A percentile compares a stretch with the other conserved stretches of the same genome.
These are phyloP conservation scores for Dicranocentrus wangi DNA, from an alignment of 2,888 invertebrate species.

Conservation along the genomic window DNA sequence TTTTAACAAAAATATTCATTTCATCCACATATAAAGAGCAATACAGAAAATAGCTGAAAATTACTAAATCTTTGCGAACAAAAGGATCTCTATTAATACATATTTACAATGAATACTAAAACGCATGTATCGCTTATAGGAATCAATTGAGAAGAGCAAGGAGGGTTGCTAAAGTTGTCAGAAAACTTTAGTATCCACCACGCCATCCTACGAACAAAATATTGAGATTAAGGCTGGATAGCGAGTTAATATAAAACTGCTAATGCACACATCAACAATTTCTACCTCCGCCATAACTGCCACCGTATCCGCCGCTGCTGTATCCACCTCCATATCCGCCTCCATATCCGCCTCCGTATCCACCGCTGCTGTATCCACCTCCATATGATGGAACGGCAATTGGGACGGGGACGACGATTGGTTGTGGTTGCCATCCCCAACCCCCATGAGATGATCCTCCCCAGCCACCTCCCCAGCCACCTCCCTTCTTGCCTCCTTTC, in stretches of 20 bases:
- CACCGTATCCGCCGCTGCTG: constrained; percentile 33
- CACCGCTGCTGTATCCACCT: no score
- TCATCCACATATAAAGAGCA: no score
- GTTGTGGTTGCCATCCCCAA: constrained; percentile 31
- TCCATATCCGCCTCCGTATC: constrained; percentile 24
- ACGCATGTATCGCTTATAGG: no score
- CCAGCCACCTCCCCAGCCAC: not conserved
- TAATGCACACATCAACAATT: not conserved
- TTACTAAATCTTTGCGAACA: no score
- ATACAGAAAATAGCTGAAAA: no score
- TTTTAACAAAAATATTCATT: no score
- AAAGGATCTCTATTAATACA: no score
- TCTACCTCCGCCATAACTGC: not conserved
- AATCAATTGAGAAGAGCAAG: no score
- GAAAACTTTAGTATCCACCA: no score
- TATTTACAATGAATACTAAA: no score
- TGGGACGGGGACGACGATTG: constrained; percentile 20
- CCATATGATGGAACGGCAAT: constrained; percentile 11
- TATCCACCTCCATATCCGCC: constrained; percentile 44
- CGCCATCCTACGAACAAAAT: not conserved
- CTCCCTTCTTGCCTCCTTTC: not conserved
- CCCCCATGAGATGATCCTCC: not conserved
- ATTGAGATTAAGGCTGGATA: not conserved
- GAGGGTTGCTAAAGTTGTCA: no score
- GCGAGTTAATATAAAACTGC: not conserved